Percentiles rank a stretch among this genome's conserved stretches.
Conservation (phyloP, 2,888 invertebrate species). For the Petrolisthes manimaculis region DNA sequence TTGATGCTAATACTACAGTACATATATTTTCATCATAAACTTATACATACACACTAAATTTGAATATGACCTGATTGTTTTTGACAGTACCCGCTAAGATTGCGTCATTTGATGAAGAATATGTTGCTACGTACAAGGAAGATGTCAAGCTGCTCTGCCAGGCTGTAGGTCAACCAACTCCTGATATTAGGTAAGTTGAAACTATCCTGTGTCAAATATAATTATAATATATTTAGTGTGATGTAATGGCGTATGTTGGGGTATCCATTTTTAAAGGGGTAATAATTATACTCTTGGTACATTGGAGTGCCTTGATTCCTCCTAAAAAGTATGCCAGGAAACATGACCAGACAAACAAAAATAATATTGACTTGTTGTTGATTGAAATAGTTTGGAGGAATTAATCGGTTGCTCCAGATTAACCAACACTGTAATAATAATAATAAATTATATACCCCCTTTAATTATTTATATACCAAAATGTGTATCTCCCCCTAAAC, state of each 20-base stretch:
- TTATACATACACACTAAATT: not conserved
- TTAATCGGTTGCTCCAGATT: no score
- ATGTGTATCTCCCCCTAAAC: not conserved
- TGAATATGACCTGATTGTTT: not conserved
- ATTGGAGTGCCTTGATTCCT: no score
- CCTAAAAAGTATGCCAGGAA: no score
- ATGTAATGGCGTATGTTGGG: not conserved
- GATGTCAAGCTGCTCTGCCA: conserved; percentile 91
- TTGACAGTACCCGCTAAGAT: conserved; percentile 89
- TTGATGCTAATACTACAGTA: not conserved
- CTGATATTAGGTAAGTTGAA: conserved; percentile 83
- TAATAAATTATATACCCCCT: not conserved
- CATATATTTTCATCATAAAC: not conserved
- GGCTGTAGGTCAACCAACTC: conserved; percentile 91
- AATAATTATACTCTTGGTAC: no score
- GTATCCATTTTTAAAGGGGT: not conserved
- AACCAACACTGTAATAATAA: not conserved
- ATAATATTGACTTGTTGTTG: no score
- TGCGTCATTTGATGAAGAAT: conserved; percentile 93
- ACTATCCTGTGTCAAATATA: no score
- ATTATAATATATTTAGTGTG: not conserved
- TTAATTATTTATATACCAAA: not conserved
- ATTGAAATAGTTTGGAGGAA: no score
- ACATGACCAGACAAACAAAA: no score
- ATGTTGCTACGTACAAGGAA: conserved; percentile 91